Base-by-base conservation (phyloP, 2,888 invertebrate genomes). In the Acleris cristana region DNA sequence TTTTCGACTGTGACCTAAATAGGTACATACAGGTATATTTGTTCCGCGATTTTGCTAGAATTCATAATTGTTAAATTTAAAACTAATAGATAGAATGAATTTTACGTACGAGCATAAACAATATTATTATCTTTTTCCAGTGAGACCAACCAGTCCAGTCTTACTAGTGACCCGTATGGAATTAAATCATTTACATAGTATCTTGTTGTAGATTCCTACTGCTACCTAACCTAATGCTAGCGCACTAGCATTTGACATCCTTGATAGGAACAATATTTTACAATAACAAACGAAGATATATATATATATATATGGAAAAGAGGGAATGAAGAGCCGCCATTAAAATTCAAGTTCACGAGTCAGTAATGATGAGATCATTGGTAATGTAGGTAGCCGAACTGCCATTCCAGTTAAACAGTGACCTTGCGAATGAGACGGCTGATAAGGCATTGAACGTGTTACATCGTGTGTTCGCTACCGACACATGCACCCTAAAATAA, bases 381-480 rank as follows among this genome's bases (percentile, higher is more conserved):
- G 48, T n/a, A n/a, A 85, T 86, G 81, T 87, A 83, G 83, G 83
- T 81, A 83, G 83, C 77, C 78, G 82, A 40, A 18, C 26, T 58
- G 26, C 58, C 82, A 84, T 82, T 80, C 84, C 82, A 82, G 87
- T 87, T 88, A 85, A 89, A 90, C 87, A 73, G 70, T 79, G 88
- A 87, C 91, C 91, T 92, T 90, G 91, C 88, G 90, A 89, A 85
- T 89, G 89, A 87, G 80, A 79, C 86, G 77, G 74, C 85, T 82
- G 89, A 89, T 90, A 90, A 87, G 89, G 88, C 79, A 78, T 78
- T 79, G 81, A 76, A 78, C 76, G 74, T 18, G 48, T 18, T 48
- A 73, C 72, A 86, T 84, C 80, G 78, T 74, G 76, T 80, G 44
- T 45, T 19, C 52, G 40, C 19, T 52, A 30, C 62, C 26, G 62